A percentile compares a stretch with the other conserved stretches of the same genome.
Conservation (phyloP, 1,140 invertebrate genomes). For the Ganaspis sp. region DNA sequence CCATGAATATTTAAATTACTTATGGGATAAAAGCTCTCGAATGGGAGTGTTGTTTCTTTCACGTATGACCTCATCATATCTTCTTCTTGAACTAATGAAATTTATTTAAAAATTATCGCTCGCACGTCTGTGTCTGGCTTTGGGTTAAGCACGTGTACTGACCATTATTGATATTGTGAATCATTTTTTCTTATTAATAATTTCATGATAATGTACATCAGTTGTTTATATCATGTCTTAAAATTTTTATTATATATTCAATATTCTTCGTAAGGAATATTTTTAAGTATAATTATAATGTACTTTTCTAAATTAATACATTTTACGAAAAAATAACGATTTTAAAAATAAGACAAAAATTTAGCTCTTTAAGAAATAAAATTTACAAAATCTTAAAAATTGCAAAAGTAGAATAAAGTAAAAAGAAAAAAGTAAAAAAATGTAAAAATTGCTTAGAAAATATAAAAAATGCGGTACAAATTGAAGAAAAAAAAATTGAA, state of each 20-base stretch:
- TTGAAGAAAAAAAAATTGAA: too few relatives aligned
- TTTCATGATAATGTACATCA: background rate
- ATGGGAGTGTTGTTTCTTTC: constrained; percentile 44
- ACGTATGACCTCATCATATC: constrained; percentile 37
- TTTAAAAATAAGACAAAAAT: too few relatives aligned
- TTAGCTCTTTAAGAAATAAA: too few relatives aligned
- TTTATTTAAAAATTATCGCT: constrained; percentile 35
- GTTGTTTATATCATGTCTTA: background rate
- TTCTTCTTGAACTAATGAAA: constrained; percentile 48
- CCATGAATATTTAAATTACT: constrained; percentile 59
- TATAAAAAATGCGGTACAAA: too few relatives aligned
- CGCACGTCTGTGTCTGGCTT: constrained; percentile 16
- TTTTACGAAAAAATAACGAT: too few relatives aligned
- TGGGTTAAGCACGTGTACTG: constrained; percentile 10
- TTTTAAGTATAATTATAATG: background rate
- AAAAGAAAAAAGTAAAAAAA: too few relatives aligned
- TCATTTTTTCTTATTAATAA: background rate
- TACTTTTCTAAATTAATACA: too few relatives aligned
- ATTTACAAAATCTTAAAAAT: too few relatives aligned
- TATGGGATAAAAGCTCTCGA: constrained; percentile 42
- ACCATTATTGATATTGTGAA: background rate
- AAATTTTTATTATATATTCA: background rate
- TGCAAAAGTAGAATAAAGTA: too few relatives aligned
- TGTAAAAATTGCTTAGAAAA: too few relatives aligned
- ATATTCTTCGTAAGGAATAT: too few relatives aligned